Conservation (phyloP, 2,797 vertebrate species). For the Ctenopoma multispine region DNA sequence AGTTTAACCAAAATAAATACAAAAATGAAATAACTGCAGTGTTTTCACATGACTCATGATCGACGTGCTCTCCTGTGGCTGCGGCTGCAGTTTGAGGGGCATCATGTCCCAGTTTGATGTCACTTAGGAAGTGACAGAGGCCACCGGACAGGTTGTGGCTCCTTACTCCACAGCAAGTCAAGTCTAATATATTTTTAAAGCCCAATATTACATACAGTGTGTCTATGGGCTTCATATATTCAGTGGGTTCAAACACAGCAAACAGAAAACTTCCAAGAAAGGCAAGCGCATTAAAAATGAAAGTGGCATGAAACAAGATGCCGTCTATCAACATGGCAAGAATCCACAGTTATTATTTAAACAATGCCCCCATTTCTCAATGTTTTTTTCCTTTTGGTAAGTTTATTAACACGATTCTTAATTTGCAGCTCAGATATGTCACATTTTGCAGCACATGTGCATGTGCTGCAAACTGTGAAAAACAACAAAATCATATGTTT, state of each 20-base stretch:
- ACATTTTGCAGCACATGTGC: slow-evolving; percentile 5
- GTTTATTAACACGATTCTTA: background rate
- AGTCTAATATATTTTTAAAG: slow-evolving; percentile 49
- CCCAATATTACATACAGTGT: slow-evolving; percentile 20
- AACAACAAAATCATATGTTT: background rate
- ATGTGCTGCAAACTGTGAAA: background rate
- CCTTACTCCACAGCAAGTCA: slow-evolving; percentile 49
- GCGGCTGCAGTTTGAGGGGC: slow-evolving; percentile 39
- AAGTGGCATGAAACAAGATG: too few relatives aligned
- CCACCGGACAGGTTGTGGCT: slow-evolving; percentile 54
- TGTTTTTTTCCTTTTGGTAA: background rate
- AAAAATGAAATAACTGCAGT: background rate
- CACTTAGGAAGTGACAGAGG: slow-evolving; percentile 54
- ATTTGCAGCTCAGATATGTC: background rate
- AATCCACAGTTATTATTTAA: background rate
- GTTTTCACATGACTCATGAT: slow-evolving; percentile 11
- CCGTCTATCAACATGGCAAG: background rate
- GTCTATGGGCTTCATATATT: slow-evolving; percentile 28
- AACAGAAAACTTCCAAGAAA: slow-evolving; percentile 2
- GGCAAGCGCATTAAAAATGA: background rate
- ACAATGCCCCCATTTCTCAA: background rate
- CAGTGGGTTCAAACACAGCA: slow-evolving; percentile 1
- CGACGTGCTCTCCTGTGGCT: slow-evolving; percentile 15
- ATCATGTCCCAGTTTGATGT: slow-evolving; percentile 42
- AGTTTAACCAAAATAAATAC: background rate